Evolutionary conservation across 1,140 invertebrate genomes (phyloP).

Genomic region (Apolygus lucorum): DNA sequence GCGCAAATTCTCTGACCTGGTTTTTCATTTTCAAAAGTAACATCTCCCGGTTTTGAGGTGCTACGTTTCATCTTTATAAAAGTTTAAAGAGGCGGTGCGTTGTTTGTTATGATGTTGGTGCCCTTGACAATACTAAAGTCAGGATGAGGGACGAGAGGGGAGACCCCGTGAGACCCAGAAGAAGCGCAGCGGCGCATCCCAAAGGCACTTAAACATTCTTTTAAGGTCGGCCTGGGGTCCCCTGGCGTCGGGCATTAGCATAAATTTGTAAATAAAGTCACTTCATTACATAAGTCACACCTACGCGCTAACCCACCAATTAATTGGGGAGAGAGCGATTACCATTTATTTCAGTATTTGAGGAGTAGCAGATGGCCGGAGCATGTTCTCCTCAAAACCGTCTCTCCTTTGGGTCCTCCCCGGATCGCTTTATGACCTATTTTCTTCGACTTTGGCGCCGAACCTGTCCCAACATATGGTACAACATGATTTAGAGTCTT

Average conservation of each 20-base stretch:
- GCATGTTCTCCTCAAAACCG: background rate
- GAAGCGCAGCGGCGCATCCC: background rate
- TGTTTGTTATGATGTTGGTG: too few species aligned
- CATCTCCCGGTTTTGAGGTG: too few species aligned
- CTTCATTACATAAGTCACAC: conserved; percentile 16
- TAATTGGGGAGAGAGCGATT: conserved; percentile 1
- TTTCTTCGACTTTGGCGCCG: background rate
- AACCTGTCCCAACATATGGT: conserved; percentile 6
- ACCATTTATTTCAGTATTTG: conserved; percentile 6
- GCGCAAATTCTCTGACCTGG: too few species aligned
- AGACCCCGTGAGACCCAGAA: background rate
- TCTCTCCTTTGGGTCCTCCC: background rate
- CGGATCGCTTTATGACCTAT: background rate
- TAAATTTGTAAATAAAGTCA: conserved; percentile 17
- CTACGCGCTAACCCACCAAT: conserved; percentile 1
- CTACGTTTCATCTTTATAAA: too few species aligned
- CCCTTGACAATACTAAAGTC: too few species aligned
- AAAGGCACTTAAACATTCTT: conserved; percentile 4
- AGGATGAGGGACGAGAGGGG: too few species aligned
- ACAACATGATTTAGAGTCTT: background rate
- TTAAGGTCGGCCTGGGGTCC: background rate
- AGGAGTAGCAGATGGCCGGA: background rate
- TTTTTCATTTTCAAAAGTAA: too few species aligned
- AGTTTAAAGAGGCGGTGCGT: too few species aligned
- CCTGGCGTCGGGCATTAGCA: background rate